Percentiles rank a stretch among this genome's conserved stretches.
Evolutionary conservation across 2,113 vertebrate genomes (phyloP).

Genomic region (Electrona antarctica): DNA sequence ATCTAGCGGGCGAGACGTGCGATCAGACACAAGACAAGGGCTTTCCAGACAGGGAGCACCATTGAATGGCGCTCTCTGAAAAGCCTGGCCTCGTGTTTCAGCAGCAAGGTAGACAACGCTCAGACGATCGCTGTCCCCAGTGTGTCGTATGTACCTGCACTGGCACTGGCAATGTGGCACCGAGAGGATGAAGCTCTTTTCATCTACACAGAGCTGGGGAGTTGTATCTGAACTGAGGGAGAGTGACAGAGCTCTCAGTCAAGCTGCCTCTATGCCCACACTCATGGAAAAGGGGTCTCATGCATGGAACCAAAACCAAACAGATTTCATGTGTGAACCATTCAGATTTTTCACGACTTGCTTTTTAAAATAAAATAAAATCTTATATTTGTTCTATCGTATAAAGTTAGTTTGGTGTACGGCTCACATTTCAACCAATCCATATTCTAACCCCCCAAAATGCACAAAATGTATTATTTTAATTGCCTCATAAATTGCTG

Average conservation of each 20-base stretch:
- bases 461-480: conserved; percentile 53
- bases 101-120: conserved; percentile 60
- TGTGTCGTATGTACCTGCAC: conserved; percentile 63
- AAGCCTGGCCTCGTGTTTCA: conserved; percentile 77
- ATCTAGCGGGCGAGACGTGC: conserved; percentile 66
- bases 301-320: conserved; percentile 34
- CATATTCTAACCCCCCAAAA: conserved; percentile 7
- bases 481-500: conserved; percentile 71
- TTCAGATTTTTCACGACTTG: conserved; percentile 54
- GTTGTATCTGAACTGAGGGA: conserved; percentile 51
- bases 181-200: conserved; percentile 55
- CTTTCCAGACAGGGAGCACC: conserved; percentile 69
- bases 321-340: conserved; percentile 21
- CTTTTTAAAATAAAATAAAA: conserved; percentile 62
- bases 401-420: conserved; percentile 35
- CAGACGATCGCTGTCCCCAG: conserved; percentile 61
- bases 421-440: conserved; percentile 42
- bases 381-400: conserved; percentile 51
- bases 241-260: conserved; percentile 54
- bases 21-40: conserved; percentile 74
- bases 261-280: conserved; percentile 55
- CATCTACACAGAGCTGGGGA: conserved; percentile 55
- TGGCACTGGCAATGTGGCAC: conserved; percentile 56
- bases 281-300: conserved; percentile 32
- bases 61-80: conserved; percentile 70